These are phyloP conservation scores for Caenorhabditis afra DNA, from an alignment of 2,888 invertebrate species.

Conservation along the genomic window DNA sequence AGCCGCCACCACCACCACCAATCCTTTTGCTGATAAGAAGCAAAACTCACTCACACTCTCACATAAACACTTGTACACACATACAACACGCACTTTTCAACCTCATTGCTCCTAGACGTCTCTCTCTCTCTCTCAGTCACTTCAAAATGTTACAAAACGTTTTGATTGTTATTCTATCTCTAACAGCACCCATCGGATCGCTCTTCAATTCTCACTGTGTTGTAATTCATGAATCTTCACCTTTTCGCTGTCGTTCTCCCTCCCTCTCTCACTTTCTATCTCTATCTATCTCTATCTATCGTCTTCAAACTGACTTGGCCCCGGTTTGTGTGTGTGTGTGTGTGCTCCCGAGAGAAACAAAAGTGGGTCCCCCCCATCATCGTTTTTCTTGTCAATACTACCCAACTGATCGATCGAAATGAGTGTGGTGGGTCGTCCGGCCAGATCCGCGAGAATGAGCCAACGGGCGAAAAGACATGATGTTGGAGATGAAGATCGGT, in stretches of 20 bases:
- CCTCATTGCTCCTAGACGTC: neutral
- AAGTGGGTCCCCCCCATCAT: neutral
- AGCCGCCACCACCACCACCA: too few relatives aligned
- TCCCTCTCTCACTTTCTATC: too few relatives aligned
- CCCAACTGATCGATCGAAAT: slow-evolving; percentile 47
- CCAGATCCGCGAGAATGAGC: neutral
- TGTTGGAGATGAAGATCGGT: too few relatives aligned
- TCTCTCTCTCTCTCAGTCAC: neutral
- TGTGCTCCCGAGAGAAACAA: neutral
- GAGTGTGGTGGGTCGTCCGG: slow-evolving; percentile 33
- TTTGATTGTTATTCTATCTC: slow-evolving; percentile 33
- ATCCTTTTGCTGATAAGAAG: too few relatives aligned
- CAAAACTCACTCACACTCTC: too few relatives aligned
- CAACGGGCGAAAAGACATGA: neutral
- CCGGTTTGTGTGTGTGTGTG: too few relatives aligned
- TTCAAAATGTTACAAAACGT: slow-evolving; percentile 37
- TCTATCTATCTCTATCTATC: too few relatives aligned
- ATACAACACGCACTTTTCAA: neutral
- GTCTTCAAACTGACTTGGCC: too few relatives aligned
- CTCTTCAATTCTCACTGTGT: slow-evolving; percentile 30
- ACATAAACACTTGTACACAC: neutral
- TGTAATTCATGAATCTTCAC: slow-evolving; percentile 50
- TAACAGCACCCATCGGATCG: neutral
- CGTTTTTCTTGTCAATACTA: slow-evolving; percentile 51
- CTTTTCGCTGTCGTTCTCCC: neutral